phyloP scores from a whole-genome alignment of 2,113 vertebrate genomes.

The Dicerorhinus sumatrensis region DNA sequence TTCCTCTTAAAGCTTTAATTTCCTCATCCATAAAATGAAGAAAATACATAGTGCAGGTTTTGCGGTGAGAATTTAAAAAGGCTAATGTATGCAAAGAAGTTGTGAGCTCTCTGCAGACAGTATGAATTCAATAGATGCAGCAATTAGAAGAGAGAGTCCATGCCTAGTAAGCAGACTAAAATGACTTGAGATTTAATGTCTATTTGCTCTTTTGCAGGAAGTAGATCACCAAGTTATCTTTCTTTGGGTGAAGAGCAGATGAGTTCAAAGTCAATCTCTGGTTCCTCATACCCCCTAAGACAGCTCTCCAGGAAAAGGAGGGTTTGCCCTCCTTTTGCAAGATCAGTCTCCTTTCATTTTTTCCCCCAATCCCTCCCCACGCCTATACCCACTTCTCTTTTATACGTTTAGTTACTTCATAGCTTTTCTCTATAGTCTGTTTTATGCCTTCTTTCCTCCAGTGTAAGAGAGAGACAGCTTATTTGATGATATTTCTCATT shows the following conservation, averaged over 20 bases:
- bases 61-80: conserved; percentile 30
- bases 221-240: background rate
- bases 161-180: background rate
- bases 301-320: conserved; percentile 28
- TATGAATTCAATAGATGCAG: background rate
- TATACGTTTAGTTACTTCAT: conserved; percentile 57
- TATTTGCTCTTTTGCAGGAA: conserved; percentile 33
- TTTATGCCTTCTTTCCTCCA: conserved; percentile 50
- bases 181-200: background rate
- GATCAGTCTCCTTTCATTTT: conserved; percentile 59
- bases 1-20: conserved; percentile 44
- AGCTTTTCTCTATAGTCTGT: conserved; percentile 69
- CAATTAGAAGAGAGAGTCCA: conserved; percentile 1
- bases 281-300: background rate
- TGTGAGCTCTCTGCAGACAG: background rate
- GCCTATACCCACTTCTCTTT: background rate
- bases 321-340: conserved; percentile 29
- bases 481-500: conserved; percentile 79
- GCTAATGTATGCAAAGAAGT: background rate
- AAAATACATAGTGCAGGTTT: background rate
- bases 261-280: conserved; percentile 60
- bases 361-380: background rate
- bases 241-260: conserved; percentile 58
- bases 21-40: conserved; percentile 40
- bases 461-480: conserved; percentile 73